Evolutionary conservation across 1,140 invertebrate species (phyloP).

Genomic region (Triops cancriformis): DNA sequence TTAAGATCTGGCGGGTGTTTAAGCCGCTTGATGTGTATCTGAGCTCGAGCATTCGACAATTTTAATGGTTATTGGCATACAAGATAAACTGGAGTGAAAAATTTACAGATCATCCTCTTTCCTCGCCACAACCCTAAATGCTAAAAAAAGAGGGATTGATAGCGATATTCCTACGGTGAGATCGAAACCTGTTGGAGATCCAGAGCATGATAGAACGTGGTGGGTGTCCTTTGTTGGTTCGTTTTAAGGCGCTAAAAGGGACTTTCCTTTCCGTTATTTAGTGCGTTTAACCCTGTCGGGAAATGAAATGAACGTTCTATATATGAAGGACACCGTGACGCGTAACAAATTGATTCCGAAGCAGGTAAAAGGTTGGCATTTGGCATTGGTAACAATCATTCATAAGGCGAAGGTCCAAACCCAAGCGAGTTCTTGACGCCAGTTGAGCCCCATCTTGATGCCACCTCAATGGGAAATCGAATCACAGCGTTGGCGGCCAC

Average conservation of each 20-base stretch:
- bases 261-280: not conserved
- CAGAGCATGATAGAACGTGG: too few species aligned
- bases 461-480: not conserved
- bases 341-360: slow-evolving; percentile 1
- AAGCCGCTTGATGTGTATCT: not conserved
- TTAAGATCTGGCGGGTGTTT: not conserved
- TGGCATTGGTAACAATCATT: slow-evolving; percentile 6
- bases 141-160: not conserved
- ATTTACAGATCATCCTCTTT: not conserved
- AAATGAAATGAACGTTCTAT: not conserved
- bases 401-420: not conserved
- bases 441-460: not conserved
- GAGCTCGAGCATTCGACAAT: not conserved
- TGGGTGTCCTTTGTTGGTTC: too few species aligned
- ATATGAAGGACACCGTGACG: not conserved
- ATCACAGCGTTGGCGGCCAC: not conserved
- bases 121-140: not conserved
- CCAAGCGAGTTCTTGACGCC: not conserved
- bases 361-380: slow-evolving; percentile 13
- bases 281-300: not conserved
- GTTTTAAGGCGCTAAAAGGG: too few species aligned
- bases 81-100: not conserved
- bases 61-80: not conserved
- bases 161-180: not conserved
- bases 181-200: too few species aligned